Evolutionary conservation across 2,888 invertebrate genomes (phyloP), one percentile per base, ranked within the genome.

Genomic region (Synergus gifuensis): DNA sequence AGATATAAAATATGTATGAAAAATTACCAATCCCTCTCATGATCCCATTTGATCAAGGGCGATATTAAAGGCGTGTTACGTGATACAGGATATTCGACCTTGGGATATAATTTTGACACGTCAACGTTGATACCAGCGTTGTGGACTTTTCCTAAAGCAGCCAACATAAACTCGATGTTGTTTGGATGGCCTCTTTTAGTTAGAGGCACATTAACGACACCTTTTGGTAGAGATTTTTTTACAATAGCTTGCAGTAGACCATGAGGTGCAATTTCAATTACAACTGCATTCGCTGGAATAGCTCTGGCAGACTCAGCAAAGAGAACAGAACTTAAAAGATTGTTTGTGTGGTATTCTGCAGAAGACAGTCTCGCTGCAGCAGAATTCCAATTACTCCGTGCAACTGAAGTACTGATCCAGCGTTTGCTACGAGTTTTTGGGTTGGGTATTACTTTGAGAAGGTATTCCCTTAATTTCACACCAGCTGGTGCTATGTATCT

Each of bases 251-350:
- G 98, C 63, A 98, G 94, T 0, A 98, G 93, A 5, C 97, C 96
- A 87, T 98, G 98, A 0, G 98, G 98, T 0, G 98, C 98, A 78
- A 98, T 95, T 92, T 98, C 98, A 83, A 98, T 95, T 9, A 96
- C 95, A 81, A 98, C 94, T 0, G 98, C 97, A 89, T 97, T 96
- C 67, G 94, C 93, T 1, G 97, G 98, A 85, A 98, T 96, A 66
- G 96, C 94, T 18, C 94, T 94, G 9, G 97, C 94, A 0, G 96
- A 96, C 92, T 98, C 98, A 89, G 97, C 97, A 91, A 97, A 97
- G 92, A 94, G 94, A n/a, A 93, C 91, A 83, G 92, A 88, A 93
- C 94, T 96, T 89, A 96, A 91, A 44, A 97, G 93, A 90, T 97
- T 98, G 89, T 97, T 97, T 2, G 96, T 96, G 89, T 97, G 97